Evolutionary conservation across 1,140 invertebrate genomes (phyloP), one percentile per base, ranked within the genome.

Genomic region (Paraescarpia echinospica): DNA sequence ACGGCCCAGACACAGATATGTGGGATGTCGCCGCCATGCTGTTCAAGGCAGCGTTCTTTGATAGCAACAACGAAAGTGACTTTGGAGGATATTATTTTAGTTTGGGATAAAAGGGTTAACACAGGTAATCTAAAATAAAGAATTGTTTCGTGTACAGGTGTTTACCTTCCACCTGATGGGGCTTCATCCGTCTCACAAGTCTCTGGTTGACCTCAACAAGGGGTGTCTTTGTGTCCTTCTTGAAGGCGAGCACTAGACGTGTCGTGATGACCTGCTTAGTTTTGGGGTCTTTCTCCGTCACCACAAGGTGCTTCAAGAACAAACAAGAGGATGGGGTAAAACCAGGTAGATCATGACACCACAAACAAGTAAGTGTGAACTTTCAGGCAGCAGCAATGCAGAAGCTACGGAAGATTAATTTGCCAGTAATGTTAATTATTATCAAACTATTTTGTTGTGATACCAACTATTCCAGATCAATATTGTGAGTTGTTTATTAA

Each of bases 161-260:
- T 12, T 12, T 77, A 95, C 96, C 97, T 94, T 97, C 96, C 31
- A 97, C 97, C 96, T 99, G 98, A 97, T 99, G 99, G 5, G 98
- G 98, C 96, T 99, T 99, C n/a, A 99, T 96, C 94, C 98, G 98
- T 93, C 97, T 97, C 0, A 99, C 97, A 1, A 99, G 96, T 89
- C 97, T 97, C 93, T 97, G 96, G 95, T 99, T 97, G 0, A 99
- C 98, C 94, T 97, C 96, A 0, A 99, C 97, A 1, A 98, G 94
- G 88, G 97, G 97, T 94, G 98, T 96, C 94, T 99, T 98, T 0
- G 97, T 98, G 92, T 98, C 97, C 18, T 97, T 97, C 95, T 99
- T 97, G 94, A 98, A 97, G 95, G 99, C 98, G 18, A 99, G 95
- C 1, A 99, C 97, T 41, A 99, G 96, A 94, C 98, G 98, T 90